Percentiles rank a stretch among this genome's conserved stretches.
phyloP scores from a whole-genome alignment of 2,113 vertebrate genomes.

The Xenus cinereus region DNA sequence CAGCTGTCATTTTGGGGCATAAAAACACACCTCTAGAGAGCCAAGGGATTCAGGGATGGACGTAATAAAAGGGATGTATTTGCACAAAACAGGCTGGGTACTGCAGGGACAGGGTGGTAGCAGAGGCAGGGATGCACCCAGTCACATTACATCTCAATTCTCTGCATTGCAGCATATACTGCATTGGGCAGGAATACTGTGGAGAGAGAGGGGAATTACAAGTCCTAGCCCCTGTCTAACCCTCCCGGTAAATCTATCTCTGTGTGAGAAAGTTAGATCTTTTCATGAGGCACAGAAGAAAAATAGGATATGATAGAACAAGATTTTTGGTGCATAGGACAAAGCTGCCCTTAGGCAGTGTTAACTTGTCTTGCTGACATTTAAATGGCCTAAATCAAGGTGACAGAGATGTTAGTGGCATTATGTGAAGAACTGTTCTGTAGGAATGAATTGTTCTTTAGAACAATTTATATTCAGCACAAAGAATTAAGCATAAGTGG shows the following conservation, averaged over 20 bases:
- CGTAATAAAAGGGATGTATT: background rate
- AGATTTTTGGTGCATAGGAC: slow-evolving; percentile 1
- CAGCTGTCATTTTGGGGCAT: background rate
- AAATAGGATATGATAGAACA: background rate
- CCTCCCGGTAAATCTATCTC: background rate
- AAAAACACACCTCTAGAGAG: background rate
- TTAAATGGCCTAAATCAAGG: slow-evolving; percentile 55
- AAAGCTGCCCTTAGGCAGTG: slow-evolving; percentile 23
- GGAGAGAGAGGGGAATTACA: background rate
- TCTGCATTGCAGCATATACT: background rate
- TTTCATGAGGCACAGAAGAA: background rate
- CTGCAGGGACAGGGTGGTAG: background rate
- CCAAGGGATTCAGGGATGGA: background rate
- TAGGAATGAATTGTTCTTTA: slow-evolving; percentile 48
- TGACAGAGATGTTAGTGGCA: slow-evolving; percentile 49
- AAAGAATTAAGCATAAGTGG: slow-evolving; percentile 53
- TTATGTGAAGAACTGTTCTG: slow-evolving; percentile 37
- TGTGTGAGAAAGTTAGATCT: background rate
- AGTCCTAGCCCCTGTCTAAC: background rate
- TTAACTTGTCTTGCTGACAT: slow-evolving; percentile 47
- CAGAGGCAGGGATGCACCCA: background rate
- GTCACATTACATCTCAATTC: background rate
- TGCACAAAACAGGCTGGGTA: background rate
- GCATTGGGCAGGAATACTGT: background rate
- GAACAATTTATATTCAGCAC: slow-evolving; percentile 40